Base-by-base conservation (phyloP, 2,797 vertebrate genomes). In the Rhabdomys pumilio region DNA sequence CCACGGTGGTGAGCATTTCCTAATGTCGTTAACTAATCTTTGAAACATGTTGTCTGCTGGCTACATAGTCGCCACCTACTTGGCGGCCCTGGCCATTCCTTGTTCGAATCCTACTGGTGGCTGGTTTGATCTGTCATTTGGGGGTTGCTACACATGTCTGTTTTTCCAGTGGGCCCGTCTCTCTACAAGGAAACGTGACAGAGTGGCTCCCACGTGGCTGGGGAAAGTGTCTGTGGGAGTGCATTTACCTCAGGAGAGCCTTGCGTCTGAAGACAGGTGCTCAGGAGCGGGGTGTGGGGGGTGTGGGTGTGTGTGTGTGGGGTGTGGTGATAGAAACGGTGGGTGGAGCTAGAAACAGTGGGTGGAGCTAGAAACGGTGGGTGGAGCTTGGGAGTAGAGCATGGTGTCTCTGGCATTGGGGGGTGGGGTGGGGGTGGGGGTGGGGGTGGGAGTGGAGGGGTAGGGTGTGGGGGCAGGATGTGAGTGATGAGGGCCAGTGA, bases 221-320 rank as follows among this genome's bases (percentile, higher is more conserved):
- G 20, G 41, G 91, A 80, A 63, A 31, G 93, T 59, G 19, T 80
- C 50, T 47, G 15, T 44, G 29, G 41, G 85, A 55, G 47, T 81
- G 41, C 24, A 47, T 77, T 82, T 15, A 10, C 67, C 14, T 63
- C 26, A 83, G 29, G 90, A 95, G 72, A 82, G 19, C 0, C 0
- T 91, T 85, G 89, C 41, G 95, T 79, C 83, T 69, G 80, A 73
- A 82, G 91, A 10, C 93, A 89, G 96, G 94, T 89, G 94, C 38
- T 79, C 9, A 8, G 59, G 59, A 34, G 77, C 73, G 0, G 1
- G 65, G 65, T 3, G 75, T 85, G 61, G 47, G 38, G 38, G 38
- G 38, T 38, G 38, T 38, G 38, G n/a, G n/a, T 38, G 38, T 2
- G 38, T 38, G 38, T 38, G 38, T 38, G 38, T 38, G 38, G 38